These are phyloP conservation scores for Chlorops oryzae DNA, from an alignment of 1,140 invertebrate species.

Conservation along the genomic window DNA sequence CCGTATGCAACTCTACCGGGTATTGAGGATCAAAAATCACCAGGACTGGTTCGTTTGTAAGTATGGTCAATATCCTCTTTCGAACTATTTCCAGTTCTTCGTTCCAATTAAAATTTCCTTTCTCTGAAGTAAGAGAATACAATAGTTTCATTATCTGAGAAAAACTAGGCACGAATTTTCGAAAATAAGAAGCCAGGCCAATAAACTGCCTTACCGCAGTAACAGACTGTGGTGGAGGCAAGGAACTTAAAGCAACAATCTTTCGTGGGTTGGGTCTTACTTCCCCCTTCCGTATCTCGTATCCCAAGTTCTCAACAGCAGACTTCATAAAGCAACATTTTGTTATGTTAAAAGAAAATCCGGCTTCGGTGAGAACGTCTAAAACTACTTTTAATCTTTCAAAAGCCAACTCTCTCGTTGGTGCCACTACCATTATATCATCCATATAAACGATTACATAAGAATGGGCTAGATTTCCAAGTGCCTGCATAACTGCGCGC, in stretches of 20 bases:
- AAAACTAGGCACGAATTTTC: conserved; percentile 11
- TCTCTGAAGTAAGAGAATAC: conserved; percentile 2
- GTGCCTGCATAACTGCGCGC: conserved; percentile 12
- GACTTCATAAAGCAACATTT: conserved; percentile 1
- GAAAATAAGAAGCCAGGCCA: conserved; percentile 16
- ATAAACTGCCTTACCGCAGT: conserved; percentile 16
- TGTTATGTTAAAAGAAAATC: not conserved
- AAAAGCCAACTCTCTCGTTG: not conserved
- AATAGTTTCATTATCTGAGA: conserved; percentile 8
- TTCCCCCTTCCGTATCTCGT: not conserved
- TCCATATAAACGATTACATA: no score
- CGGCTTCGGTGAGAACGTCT: not conserved
- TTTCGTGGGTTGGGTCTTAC: not conserved
- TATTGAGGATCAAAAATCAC: no score
- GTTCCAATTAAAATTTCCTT: conserved; percentile 1
- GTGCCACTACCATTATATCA: not conserved
- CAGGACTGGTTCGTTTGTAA: no score
- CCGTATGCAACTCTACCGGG: not conserved
- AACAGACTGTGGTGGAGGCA: no score
- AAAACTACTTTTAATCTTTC: conserved; percentile 1
- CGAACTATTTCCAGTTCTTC: no score
- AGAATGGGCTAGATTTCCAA: not conserved
- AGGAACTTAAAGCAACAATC: not conserved
- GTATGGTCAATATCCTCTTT: no score
- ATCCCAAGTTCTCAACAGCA: conserved; percentile 1